phyloP scores from a whole-genome alignment of 2,888 invertebrate genomes.

The Caenorhabditis wallacei region DNA sequence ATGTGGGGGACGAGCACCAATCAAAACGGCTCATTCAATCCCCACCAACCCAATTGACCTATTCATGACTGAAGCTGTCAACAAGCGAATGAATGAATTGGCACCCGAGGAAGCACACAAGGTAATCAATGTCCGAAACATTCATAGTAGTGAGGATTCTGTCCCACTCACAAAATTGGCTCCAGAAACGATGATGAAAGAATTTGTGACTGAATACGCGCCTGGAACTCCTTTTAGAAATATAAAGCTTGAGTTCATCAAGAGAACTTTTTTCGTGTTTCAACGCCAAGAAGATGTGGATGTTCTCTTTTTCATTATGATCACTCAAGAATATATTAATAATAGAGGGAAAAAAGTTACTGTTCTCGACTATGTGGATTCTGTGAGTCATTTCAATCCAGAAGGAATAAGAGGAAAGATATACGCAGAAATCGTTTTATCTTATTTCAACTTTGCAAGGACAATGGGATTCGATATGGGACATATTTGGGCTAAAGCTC shows the following conservation, averaged over 20 bases:
- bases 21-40: too few relatives aligned
- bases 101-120: too few relatives aligned
- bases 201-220: too few relatives aligned
- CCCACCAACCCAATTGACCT: too few relatives aligned
- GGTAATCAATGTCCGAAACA: too few relatives aligned
- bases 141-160: too few relatives aligned
- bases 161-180: too few relatives aligned
- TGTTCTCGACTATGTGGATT: neutral
- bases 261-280: neutral
- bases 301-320: neutral
- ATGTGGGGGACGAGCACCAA: too few relatives aligned
- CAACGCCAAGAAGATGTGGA: neutral
- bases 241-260: neutral
- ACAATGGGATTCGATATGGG: neutral
- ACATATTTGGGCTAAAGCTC: neutral
- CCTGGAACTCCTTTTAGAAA: too few relatives aligned
- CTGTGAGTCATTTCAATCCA: neutral
- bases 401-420: neutral
- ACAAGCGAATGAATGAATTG: too few relatives aligned
- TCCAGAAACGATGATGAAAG: too few relatives aligned
- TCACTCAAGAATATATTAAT: neutral
- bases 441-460: neutral
- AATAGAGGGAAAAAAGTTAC: neutral
- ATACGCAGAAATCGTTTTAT: neutral
- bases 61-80: too few relatives aligned